These are phyloP conservation scores for Sparus aurata DNA, from an alignment of 2,797 vertebrate species.

Conservation along the genomic window DNA sequence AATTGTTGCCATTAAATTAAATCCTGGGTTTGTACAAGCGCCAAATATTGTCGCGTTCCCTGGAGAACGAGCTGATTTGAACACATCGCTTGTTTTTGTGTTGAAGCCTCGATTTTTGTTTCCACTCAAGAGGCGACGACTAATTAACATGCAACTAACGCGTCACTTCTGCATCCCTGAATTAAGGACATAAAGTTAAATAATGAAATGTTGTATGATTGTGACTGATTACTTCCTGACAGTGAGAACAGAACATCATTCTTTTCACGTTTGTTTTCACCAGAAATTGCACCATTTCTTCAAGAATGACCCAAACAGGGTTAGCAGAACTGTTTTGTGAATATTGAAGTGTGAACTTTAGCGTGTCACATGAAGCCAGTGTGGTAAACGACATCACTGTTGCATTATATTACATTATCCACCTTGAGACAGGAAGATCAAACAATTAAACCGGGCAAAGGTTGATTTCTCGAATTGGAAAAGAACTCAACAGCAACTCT, in stretches of 20 bases:
- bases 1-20: not conserved
- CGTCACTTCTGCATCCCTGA: not conserved
- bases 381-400: not conserved
- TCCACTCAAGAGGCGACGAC: not conserved
- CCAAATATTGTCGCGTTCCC: not conserved
- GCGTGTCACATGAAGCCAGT: not conserved
- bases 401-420: constrained; percentile 5
- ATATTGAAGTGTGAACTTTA: not conserved
- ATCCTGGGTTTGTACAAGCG: not conserved
- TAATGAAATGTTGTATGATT: not conserved
- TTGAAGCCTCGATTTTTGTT: not conserved
- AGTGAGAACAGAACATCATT: not conserved
- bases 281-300: not conserved
- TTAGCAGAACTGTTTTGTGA: not conserved
- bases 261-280: not conserved
- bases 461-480: not conserved
- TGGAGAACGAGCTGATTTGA: not conserved
- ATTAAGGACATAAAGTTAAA: not conserved
- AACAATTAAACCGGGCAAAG: not conserved
- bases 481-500: not conserved
- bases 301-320: not conserved
- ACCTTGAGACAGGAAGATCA: not conserved
- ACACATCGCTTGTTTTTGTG: not conserved
- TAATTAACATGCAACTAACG: not conserved
- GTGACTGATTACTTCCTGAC: not conserved